Evolutionary conservation across 2,888 invertebrate species (phyloP).

Genomic region (Spicauda simplicius): DNA sequence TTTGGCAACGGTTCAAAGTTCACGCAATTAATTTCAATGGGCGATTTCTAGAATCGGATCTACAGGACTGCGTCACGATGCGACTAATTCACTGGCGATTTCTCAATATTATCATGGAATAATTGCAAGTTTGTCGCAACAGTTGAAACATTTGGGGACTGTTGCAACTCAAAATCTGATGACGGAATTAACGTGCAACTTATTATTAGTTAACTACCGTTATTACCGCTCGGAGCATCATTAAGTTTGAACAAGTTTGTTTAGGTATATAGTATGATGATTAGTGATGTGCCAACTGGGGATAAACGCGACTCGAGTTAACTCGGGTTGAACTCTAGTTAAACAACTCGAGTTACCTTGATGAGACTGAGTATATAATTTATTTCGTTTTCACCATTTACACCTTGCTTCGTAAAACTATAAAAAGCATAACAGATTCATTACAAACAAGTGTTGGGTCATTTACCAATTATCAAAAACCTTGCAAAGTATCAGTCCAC

Average conservation of each 20-base stretch:
- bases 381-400: too few species aligned
- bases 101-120: slow-evolving; percentile 67
- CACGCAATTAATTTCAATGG: slow-evolving; percentile 74
- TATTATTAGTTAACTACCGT: slow-evolving; percentile 74
- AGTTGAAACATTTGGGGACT: slow-evolving; percentile 67
- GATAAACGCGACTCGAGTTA: too few species aligned
- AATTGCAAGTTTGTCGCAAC: slow-evolving; percentile 64
- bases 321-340: too few species aligned
- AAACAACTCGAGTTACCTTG: too few species aligned
- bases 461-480: too few species aligned
- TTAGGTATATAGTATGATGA: slow-evolving; percentile 35
- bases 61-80: slow-evolving; percentile 71
- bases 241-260: slow-evolving; percentile 62
- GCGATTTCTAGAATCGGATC: slow-evolving; percentile 67
- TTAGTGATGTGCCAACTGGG: too few species aligned
- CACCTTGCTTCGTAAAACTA: too few species aligned
- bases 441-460: too few species aligned
- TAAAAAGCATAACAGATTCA: too few species aligned
- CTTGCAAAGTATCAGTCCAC: too few species aligned
- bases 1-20: slow-evolving; percentile 76
- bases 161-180: slow-evolving; percentile 61
- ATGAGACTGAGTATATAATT: too few species aligned
- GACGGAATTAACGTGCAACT: slow-evolving; percentile 67
- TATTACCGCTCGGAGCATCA: slow-evolving; percentile 68
- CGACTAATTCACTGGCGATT: slow-evolving; percentile 67